phyloP scores from a whole-genome alignment of 2,888 invertebrate species.

The Pasiphila rectangulata region DNA sequence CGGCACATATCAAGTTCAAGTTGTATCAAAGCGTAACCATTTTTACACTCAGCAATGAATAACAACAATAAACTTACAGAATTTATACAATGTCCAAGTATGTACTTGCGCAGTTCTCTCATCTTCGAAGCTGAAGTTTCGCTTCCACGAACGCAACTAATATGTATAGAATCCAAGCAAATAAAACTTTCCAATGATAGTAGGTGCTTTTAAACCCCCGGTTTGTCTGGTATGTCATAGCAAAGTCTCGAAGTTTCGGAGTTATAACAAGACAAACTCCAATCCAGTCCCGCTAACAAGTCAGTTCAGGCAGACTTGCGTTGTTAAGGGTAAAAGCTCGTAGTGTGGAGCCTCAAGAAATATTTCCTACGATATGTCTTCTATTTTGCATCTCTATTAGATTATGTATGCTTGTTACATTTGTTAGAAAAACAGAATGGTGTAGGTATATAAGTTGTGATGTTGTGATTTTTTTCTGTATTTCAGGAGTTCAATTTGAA shows the following conservation, averaged over 20 bases:
- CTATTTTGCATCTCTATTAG: conserved; percentile 1
- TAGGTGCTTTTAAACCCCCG: conserved; percentile 27
- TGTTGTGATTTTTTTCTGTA: too few relatives aligned
- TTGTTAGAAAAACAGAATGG: background rate
- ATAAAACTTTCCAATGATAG: conserved; percentile 29
- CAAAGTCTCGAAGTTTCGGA: conserved; percentile 37
- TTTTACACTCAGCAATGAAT: too few relatives aligned
- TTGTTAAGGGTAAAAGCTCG: conserved; percentile 41
- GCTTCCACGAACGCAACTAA: conserved; percentile 20
- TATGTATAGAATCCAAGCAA: conserved; percentile 16
- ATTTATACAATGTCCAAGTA: too few relatives aligned
- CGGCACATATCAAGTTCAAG: too few relatives aligned
- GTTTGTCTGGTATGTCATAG: conserved; percentile 33
- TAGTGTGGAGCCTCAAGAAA: conserved; percentile 10
- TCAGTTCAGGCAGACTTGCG: conserved; percentile 38
- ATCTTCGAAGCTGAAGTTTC: conserved; percentile 8
- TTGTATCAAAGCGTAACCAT: too few relatives aligned
- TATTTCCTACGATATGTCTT: conserved; percentile 2
- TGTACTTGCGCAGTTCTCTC: background rate
- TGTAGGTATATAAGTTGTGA: too few relatives aligned
- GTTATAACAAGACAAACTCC: conserved; percentile 69
- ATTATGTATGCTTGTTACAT: background rate
- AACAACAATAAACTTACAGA: too few relatives aligned
- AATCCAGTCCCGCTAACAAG: conserved; percentile 56
- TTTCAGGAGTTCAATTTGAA: too few relatives aligned